Evolutionary conservation across 2,113 vertebrate genomes (phyloP).

Genomic region (Lasiurus cinereus): DNA sequence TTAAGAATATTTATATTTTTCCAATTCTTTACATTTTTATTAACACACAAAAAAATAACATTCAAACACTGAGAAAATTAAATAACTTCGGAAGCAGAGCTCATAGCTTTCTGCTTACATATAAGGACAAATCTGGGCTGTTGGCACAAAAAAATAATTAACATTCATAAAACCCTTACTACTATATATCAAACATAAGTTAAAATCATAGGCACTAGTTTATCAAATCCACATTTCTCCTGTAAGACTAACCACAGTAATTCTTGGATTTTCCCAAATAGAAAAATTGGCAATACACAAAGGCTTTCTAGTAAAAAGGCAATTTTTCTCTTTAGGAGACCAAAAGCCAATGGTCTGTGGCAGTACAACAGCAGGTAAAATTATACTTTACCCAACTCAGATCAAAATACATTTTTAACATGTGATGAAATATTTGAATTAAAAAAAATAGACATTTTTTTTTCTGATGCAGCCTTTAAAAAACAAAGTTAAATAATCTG

Average conservation of each 20-base stretch:
- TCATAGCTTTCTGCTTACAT: slow-evolving; percentile 91
- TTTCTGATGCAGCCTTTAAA: slow-evolving; percentile 84
- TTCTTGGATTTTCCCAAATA: slow-evolving; percentile 87
- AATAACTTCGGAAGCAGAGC: slow-evolving; percentile 92
- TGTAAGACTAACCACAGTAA: slow-evolving; percentile 86
- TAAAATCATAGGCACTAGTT: slow-evolving; percentile 99
- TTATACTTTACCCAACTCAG: slow-evolving; percentile 83
- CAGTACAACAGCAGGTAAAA: slow-evolving; percentile 84
- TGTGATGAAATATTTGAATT: slow-evolving; percentile 81
- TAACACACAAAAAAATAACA: slow-evolving; percentile 91
- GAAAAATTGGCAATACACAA: slow-evolving; percentile 87
- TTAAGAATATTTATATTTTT: slow-evolving; percentile 92
- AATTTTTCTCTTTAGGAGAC: slow-evolving; percentile 87
- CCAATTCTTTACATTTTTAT: slow-evolving; percentile 88
- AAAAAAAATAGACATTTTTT: slow-evolving; percentile 81
- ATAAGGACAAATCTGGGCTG: slow-evolving; percentile 90
- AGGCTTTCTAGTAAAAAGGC: slow-evolving; percentile 86
- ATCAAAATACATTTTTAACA: slow-evolving; percentile 81
- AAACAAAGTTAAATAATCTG: slow-evolving; percentile 85
- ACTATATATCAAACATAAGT: slow-evolving; percentile 91
- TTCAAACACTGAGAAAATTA: slow-evolving; percentile 90
- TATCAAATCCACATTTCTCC: slow-evolving; percentile 90
- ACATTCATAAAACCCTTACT: slow-evolving; percentile 92
- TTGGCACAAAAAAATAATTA: slow-evolving; percentile 94
- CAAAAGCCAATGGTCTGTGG: slow-evolving; percentile 81